Evolutionary conservation across 2,888 invertebrate species (phyloP).

Genomic region (Chymomyza fuscimana): DNA sequence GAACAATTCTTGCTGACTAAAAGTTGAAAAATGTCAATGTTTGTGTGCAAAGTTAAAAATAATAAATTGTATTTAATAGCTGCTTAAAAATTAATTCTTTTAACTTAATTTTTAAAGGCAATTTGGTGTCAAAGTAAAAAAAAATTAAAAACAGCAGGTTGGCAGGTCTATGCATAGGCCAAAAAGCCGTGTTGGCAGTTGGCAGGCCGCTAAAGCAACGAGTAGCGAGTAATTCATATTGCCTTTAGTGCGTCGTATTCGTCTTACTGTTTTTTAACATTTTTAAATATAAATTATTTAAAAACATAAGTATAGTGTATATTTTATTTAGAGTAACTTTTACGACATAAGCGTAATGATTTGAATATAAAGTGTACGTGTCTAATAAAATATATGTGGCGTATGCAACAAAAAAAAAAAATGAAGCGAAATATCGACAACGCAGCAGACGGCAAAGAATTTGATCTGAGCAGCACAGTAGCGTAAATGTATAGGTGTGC

Average conservation of each 20-base stretch:
- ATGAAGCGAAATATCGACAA: constrained; percentile 59
- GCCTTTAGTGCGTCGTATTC: constrained; percentile 43
- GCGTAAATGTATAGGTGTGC: constrained; percentile 48
- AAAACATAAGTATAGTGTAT: constrained; percentile 40
- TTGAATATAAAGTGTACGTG: constrained; percentile 57
- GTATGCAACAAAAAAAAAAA: constrained; percentile 31
- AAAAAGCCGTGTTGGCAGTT: not conserved
- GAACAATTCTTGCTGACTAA: too few relatives aligned
- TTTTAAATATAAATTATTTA: constrained; percentile 32
- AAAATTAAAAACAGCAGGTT: not conserved
- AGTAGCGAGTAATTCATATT: not conserved
- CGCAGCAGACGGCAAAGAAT: constrained; percentile 65
- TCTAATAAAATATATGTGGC: constrained; percentile 16
- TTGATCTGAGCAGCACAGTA: constrained; percentile 55
- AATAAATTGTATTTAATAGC: too few relatives aligned
- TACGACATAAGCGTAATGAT: constrained; percentile 50
- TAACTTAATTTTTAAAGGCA: too few relatives aligned
- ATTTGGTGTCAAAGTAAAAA: too few relatives aligned
- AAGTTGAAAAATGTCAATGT: too few relatives aligned
- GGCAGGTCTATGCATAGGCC: not conserved
- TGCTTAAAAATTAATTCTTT: too few relatives aligned
- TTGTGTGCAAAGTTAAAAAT: too few relatives aligned
- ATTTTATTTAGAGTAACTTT: constrained; percentile 39
- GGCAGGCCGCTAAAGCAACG: not conserved
- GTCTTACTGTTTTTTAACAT: constrained; percentile 50